Base-by-base conservation (phyloP, 2,888 invertebrate genomes). In the Lepidochrysops patricia region DNA sequence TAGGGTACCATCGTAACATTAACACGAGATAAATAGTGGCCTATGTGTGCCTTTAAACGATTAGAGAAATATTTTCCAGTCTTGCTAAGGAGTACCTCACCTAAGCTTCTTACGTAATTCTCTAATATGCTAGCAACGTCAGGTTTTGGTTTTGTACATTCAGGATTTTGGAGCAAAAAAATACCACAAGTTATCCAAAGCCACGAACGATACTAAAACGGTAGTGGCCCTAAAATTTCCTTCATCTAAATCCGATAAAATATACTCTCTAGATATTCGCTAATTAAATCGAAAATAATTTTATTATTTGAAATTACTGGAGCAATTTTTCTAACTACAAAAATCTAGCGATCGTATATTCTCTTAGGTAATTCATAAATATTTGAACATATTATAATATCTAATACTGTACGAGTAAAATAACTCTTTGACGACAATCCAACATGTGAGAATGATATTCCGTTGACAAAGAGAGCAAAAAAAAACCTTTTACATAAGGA, bases 71-170 rank as follows among this genome's bases (percentile, higher is more conserved):
- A 67, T 70, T 63, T 67, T 68, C 70, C 73, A 75, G 74, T 74
- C 75, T 73, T 75, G 70, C 74, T 72, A 72, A 74, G 15, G 67
- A 73, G 74, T 71, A 68, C 64, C 59, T 62, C 60, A 70, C 70
- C 68, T 70, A 76, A 68, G 73, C 74, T 72, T 68, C 67, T 72
- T 77, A 80, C 80, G 76, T 70, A 75, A 71, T 73, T 67, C 70
- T 78, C 84, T 82, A 76, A 77, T 68, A 72, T 71, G 74, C 79
- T 80, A 81, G 73, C 71, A 71, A 74, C 73, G 69, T 74, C 71
- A 73, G 68, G 73, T 73, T 80, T 87, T 88, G 88, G 71, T 74
- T 81, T 88, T 88, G 87, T 88, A 88, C 87, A 80, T 84, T 78
- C 84, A 88, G 88, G 87, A 82, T 84, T 81, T 72, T 73, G 73